These are phyloP conservation scores for Rhea americana DNA, from an alignment of 2,113 vertebrate species.

Conservation along the genomic window DNA sequence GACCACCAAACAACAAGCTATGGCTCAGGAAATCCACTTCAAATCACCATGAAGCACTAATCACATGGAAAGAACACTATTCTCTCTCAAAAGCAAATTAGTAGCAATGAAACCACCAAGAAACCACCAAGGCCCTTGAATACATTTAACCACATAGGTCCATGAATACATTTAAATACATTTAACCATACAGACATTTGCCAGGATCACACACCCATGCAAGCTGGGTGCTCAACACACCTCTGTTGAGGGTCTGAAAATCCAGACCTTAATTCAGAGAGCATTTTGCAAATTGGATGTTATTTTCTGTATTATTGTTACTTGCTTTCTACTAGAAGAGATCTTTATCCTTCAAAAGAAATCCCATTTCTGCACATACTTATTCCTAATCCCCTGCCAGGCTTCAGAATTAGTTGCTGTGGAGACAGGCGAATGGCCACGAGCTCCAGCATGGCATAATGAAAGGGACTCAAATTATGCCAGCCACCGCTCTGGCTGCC, in stretches of 20 bases:
- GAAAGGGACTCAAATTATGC: neutral
- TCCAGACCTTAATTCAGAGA: neutral
- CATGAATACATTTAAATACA: neutral
- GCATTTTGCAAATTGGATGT: neutral
- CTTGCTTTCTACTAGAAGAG: neutral
- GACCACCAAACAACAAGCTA: neutral
- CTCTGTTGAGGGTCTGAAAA: neutral
- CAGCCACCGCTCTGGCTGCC: accelerated
- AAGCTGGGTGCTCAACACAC: neutral
- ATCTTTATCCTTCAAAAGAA: constrained; percentile 1
- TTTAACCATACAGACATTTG: neutral
- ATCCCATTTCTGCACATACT: neutral
- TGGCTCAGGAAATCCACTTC: neutral
- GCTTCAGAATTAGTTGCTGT: constrained; percentile 24
- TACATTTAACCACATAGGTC: neutral
- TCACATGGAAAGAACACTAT: neutral
- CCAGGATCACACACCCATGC: neutral
- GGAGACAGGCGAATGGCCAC: neutral
- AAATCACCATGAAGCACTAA: neutral
- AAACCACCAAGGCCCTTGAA: neutral
- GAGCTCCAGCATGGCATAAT: neutral
- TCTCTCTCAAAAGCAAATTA: neutral
- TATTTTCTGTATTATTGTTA: neutral
- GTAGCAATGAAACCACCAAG: neutral
- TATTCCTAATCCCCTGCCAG: neutral